Base-by-base conservation (phyloP, 2,888 invertebrate genomes). In the Clitarchus hookeri region DNA sequence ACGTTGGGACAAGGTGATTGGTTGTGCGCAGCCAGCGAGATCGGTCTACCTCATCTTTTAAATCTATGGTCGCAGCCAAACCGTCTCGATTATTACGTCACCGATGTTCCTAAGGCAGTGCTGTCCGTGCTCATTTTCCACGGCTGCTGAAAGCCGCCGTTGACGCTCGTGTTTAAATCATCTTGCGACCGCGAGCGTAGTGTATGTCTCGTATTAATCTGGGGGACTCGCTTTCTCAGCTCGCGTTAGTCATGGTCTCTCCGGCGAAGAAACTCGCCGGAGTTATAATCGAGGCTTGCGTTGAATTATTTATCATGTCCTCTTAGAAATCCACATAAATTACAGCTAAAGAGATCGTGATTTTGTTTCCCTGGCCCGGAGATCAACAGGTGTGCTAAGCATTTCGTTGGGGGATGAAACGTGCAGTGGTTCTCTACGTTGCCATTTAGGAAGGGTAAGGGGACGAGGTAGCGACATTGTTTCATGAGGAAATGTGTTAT, bases 131-230 rank as follows among this genome's bases (percentile, higher is more conserved):
- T 53, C 53, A 53, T 53, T 53, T 53, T 53, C 65, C 65, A 23
- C n/a, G 48, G 65, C 65, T 65, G 23, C 65, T 23, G 19, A 2
- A 16, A 6, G 65, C 65, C 16, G 48, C 1, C 48, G 48, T 36
- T 36, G 48, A 16, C 48, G 48, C 11, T 16, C 16, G 65, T 19
- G 19, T 23, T 65, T 65, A 23, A 11, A 65, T 65, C 2, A 23
- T 23, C n/a, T 65, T 65, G 65, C n/a, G 65, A 65, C 23, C 65
- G 65, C 65, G 65, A 65, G 65, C 65, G 19, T 65, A 8, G 19
- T 23, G 65, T 65, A 65, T 23, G 65, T n/a, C n/a, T 65, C 65
- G 65, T 65, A 65, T 65, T 65, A 65, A 65, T 65, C 65, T 65
- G 65, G 8, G 19, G 36, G 8, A 6, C 65, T 65, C 65, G 65